Evolutionary conservation across 37 sponge, comb jelly and placozoan species (phyloP).

Genomic region (Hormiphora californensis): DNA sequence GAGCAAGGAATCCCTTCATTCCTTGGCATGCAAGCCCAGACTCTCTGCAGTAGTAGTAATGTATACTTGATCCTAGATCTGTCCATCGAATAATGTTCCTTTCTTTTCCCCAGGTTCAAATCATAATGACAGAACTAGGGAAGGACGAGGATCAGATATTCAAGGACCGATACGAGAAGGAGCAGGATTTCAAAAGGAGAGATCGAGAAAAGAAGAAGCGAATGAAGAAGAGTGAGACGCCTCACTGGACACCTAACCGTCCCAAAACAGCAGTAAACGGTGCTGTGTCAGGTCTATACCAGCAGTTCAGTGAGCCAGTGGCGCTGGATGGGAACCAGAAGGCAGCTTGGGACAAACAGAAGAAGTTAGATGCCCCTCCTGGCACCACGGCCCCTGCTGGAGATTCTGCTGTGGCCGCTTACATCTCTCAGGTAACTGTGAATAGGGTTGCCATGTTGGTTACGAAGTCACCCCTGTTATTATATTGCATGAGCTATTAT

Average conservation of each 20-base stretch:
- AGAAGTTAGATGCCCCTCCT: conserved; percentile 7
- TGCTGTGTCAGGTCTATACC: conserved; percentile 16
- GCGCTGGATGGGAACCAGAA: conserved; percentile 39
- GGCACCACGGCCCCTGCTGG: neutral
- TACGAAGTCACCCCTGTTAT: no score
- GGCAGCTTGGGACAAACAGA: conserved; percentile 56
- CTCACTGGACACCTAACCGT: conserved; percentile 47
- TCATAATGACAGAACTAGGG: conserved; percentile 78
- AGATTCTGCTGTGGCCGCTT: neutral
- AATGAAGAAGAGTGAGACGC: conserved; percentile 57
- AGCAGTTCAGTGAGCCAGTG: conserved; percentile 40
- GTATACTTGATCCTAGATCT: no score
- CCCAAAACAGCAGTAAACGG: conserved; percentile 33
- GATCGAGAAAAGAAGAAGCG: conserved; percentile 65
- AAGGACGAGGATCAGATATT: conserved; percentile 77
- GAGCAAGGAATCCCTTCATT: no score
- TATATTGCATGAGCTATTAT: no score
- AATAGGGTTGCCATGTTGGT: no score
- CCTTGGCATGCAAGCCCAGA: no score
- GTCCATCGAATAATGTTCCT: no score
- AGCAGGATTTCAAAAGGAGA: conserved; percentile 63
- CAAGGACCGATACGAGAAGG: conserved; percentile 74
- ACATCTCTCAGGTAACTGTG: neutral
- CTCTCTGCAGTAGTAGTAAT: no score
- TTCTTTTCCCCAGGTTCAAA: conserved; percentile 63